Conservation (phyloP, 2,888 invertebrate genomes). For the Rosalia funebris region DNA sequence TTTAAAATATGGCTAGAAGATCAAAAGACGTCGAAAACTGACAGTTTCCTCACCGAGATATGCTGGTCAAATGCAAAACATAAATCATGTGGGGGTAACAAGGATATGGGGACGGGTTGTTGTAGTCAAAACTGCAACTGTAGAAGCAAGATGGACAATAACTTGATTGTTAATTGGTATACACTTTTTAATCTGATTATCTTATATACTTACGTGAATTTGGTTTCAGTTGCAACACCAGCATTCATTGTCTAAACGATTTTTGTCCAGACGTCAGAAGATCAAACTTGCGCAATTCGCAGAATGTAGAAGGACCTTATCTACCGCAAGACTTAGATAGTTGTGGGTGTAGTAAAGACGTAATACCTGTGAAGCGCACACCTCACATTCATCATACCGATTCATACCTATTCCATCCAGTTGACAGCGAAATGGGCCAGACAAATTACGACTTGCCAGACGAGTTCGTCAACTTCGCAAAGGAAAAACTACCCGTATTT, state of each 20-base stretch:
- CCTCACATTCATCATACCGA: neutral
- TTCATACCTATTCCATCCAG: neutral
- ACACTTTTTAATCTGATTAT: neutral
- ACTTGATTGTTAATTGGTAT: neutral
- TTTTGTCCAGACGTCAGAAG: neutral
- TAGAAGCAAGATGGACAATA: neutral
- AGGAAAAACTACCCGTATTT: neutral
- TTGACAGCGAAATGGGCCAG: neutral
- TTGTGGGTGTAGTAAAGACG: neutral
- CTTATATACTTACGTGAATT: neutral
- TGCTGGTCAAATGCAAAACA: neutral
- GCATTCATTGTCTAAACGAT: neutral
- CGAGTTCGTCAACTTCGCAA: neutral
- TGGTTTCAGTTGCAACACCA: neutral
- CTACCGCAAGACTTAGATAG: neutral
- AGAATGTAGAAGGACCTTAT: neutral
- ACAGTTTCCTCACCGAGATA: neutral
- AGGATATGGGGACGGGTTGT: neutral
- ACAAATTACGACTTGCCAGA: neutral
- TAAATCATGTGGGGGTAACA: neutral
- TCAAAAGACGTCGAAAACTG: neutral
- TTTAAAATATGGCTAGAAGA: conserved; percentile 35
- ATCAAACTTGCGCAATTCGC: neutral
- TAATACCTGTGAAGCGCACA: neutral
- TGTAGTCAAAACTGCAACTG: neutral